A percentile compares a stretch with the other conserved stretches of the same genome.
phyloP scores from a whole-genome alignment of 2,113 vertebrate genomes.

The Crotalus horridus region DNA sequence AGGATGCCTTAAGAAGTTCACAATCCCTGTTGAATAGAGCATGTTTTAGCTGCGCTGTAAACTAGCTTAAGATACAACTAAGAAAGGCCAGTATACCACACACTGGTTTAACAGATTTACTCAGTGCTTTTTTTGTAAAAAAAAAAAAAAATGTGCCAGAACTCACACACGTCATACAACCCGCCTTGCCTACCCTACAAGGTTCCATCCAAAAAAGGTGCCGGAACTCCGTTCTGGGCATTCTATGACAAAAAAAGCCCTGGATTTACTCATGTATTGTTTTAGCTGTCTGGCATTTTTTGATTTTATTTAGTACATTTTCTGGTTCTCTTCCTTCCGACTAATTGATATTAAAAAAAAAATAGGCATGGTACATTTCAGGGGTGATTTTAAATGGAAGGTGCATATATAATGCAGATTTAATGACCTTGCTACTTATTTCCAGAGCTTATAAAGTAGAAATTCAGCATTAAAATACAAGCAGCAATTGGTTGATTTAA shows the following conservation, averaged over 20 bases:
- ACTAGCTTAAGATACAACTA: not conserved
- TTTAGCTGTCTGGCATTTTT: not conserved
- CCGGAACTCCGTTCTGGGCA: too few relatives aligned
- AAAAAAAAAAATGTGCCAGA: too few relatives aligned
- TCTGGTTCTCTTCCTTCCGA: not conserved
- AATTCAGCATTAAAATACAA: not conserved
- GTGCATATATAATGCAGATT: not conserved
- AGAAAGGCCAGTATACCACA: not conserved
- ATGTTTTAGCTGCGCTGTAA: not conserved
- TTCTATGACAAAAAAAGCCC: too few relatives aligned
- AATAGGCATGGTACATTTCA: not conserved
- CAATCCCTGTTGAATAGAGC: not conserved
- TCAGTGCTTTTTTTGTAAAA: too few relatives aligned
- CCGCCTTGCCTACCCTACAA: too few relatives aligned
- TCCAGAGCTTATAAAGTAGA: not conserved
- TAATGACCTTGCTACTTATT: not conserved
- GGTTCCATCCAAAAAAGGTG: too few relatives aligned
- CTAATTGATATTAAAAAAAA: not conserved
- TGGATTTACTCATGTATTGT: not conserved
- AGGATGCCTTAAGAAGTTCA: not conserved
- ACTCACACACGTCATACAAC: too few relatives aligned
- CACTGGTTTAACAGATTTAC: not conserved
- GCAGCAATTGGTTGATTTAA: not conserved
- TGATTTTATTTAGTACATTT: not conserved
- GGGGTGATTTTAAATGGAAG: not conserved